These are phyloP conservation scores for Gyps fulvus DNA, from an alignment of 2,113 vertebrate genomes.

Conservation along the genomic window DNA sequence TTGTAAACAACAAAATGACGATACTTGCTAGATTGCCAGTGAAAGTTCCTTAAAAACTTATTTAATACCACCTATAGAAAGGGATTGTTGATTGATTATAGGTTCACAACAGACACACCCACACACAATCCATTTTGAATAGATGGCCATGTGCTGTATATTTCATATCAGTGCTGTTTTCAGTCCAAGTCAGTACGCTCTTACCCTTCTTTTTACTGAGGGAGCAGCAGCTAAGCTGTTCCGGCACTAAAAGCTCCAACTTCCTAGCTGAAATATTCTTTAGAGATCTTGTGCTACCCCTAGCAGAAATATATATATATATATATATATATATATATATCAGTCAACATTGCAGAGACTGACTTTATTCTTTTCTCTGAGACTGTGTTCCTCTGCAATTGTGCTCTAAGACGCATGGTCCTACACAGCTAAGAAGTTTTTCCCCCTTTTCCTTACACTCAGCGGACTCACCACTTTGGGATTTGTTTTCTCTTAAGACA, in stretches of 20 bases:
- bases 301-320: neutral
- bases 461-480: neutral
- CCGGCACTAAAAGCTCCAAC: neutral
- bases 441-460: neutral
- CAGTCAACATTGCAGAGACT: neutral
- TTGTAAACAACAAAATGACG: neutral
- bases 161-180: neutral
- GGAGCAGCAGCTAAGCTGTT: neutral
- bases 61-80: neutral
- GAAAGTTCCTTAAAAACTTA: neutral
- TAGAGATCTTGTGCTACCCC: neutral
- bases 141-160: neutral
- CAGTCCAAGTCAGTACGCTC: neutral
- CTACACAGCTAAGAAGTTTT: neutral
- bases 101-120: neutral
- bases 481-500: neutral
- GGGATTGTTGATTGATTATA: neutral
- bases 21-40: neutral
- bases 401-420: neutral
- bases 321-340: no score
- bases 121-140: neutral
- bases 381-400: neutral
- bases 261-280: neutral
- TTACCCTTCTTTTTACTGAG: neutral
- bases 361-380: neutral